A percentile compares a stretch with the other conserved stretches of the same genome.
Evolutionary conservation across 1,140 invertebrate species (phyloP).

Genomic region (Mizuhopecten yessoensis): DNA sequence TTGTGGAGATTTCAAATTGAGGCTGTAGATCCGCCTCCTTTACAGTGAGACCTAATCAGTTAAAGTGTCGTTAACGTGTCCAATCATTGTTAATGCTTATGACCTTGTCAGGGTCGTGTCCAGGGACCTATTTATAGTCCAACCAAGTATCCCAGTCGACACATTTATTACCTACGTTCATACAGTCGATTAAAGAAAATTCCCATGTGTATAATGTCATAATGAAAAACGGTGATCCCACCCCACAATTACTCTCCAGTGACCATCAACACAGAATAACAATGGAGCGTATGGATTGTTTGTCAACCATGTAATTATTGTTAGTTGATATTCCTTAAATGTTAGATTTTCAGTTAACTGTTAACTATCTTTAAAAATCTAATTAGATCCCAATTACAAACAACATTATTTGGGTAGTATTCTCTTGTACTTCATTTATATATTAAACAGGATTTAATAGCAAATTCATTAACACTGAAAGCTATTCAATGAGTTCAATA

Average conservation of each 20-base stretch:
- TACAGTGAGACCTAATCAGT: background rate
- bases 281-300: background rate
- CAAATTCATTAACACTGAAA: too few relatives aligned
- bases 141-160: background rate
- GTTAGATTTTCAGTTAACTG: background rate
- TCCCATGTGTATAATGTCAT: background rate
- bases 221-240: background rate
- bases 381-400: background rate
- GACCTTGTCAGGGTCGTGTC: background rate
- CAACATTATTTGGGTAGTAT: too few relatives aligned
- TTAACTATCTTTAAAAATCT: background rate
- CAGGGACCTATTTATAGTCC: slow-evolving; percentile 7
- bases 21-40: background rate
- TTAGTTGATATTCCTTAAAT: slow-evolving; percentile 5
- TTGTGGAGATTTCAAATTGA: too few relatives aligned
- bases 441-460: too few relatives aligned
- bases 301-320: background rate
- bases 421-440: too few relatives aligned
- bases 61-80: background rate
- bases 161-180: background rate
- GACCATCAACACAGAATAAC: background rate
- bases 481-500: too few relatives aligned
- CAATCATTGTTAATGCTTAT: background rate
- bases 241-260: background rate
- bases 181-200: background rate